Conservation (phyloP, 92 coral and sea anemone genomes). For the Porites evermanni region DNA sequence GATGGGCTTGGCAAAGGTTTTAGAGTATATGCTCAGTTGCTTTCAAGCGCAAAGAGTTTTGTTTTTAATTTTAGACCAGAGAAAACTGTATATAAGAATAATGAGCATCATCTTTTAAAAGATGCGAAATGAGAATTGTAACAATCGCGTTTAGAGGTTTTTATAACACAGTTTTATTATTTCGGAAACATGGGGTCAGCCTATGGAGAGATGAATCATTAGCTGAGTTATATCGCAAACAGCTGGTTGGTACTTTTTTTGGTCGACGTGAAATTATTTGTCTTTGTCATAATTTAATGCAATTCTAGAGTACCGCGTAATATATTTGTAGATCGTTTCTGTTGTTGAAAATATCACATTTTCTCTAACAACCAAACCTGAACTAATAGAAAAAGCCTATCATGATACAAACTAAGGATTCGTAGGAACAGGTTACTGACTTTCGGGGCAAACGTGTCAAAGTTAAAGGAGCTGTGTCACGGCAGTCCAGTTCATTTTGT, state of each 20-base stretch:
- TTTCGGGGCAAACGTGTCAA: background rate
- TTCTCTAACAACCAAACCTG: background rate
- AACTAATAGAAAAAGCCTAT: background rate
- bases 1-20: background rate
- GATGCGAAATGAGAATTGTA: background rate
- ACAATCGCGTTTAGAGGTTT: background rate
- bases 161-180: background rate
- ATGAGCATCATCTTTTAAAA: background rate
- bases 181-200: background rate
- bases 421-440: background rate
- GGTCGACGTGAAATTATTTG: no score
- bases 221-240: background rate
- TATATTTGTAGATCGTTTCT: background rate
- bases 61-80: background rate
- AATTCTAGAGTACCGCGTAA: no score
- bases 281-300: no score
- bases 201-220: background rate
- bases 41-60: background rate
- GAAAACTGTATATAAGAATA: slow-evolving; percentile 30
- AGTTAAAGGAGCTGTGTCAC: background rate
- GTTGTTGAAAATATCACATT: background rate
- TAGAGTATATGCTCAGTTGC: background rate
- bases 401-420: background rate
- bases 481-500: no score
- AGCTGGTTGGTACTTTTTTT: no score